Base-by-base conservation (phyloP, 2,888 invertebrate species). In the Dryobota labecula region DNA sequence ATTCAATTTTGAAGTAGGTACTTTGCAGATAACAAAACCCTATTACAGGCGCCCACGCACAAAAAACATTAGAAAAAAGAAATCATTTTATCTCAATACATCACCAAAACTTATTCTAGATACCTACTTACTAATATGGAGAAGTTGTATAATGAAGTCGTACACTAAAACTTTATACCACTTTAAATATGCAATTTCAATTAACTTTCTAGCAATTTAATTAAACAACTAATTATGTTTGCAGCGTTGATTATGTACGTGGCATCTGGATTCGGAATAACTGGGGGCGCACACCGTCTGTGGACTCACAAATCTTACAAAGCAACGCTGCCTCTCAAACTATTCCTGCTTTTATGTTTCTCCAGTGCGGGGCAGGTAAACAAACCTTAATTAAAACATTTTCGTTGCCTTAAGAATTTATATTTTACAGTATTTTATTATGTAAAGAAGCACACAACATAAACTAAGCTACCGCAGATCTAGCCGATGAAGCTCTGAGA, bases 261-360 rank as follows among this genome's bases (percentile, higher is more conserved):
- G 57, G 92, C 96, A 3, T 96, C 96, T 72, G 97, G 97, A 43
- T 97, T 97, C 84, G 97, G 97, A 30, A 97, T 97, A 54, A 97
- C 97, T 0, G 97, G 97, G 3, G 97, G 97, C n/a, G 97, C 96
- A 1, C 97, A 98, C 91, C 94, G 97, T 62, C 92, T 97, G 53
- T 97, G 97, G 97, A 97, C 97, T 43, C 97, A 97, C 91, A 96
- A 96, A 87, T 94, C 97, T n/a, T 97, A 96, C 89, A 97, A 97
- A 92, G 97, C 97, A 1, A 97, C 96, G 83, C 80, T 96, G 66
- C 97, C 97, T 2, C 90, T 97, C 20, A 96, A 97, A 84, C 89
- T 96, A 49, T 94, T 97, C 64, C 91, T 97, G 41, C 96, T 97
- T 76, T 84, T 96, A 49, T 97, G 96, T 83, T 97, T 96, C 87